phyloP scores from a whole-genome alignment of 2,888 invertebrate species.

The Gandaritis pyraliata region DNA sequence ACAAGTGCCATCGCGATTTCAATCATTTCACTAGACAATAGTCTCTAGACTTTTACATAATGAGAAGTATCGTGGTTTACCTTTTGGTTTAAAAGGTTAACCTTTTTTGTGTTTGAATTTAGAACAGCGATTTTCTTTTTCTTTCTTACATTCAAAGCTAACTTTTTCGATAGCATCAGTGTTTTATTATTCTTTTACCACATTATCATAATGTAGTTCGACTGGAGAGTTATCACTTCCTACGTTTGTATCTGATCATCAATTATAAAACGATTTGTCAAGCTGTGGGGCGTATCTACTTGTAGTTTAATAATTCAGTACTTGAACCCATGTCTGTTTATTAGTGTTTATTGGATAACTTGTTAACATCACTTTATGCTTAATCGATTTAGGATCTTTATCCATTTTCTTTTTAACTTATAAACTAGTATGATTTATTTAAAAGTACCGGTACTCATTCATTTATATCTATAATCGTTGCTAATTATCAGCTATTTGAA shows the following conservation, averaged over 20 bases:
- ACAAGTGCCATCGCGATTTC: conserved; percentile 59
- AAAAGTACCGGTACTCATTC: too few species aligned
- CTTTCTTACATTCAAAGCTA: not conserved
- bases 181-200: not conserved
- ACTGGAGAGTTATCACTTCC: conserved; percentile 30
- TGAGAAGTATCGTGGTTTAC: not conserved
- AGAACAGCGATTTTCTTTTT: not conserved
- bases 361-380: conserved; percentile 7
- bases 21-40: conserved; percentile 35
- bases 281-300: conserved; percentile 44
- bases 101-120: not conserved
- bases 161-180: not conserved
- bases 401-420: not conserved
- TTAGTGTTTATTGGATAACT: conserved; percentile 34
- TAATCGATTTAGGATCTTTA: conserved; percentile 2
- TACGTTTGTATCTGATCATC: conserved; percentile 38
- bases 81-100: conserved; percentile 1
- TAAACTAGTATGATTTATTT: not conserved
- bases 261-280: conserved; percentile 49
- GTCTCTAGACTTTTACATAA: conserved; percentile 21
- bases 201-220: conserved; percentile 4
- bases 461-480: too few species aligned
- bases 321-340: conserved; percentile 35
- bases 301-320: conserved; percentile 37
- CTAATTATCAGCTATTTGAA: too few species aligned